Evolutionary conservation across 2,888 invertebrate species (phyloP).

Genomic region (Noctua janthe): DNA sequence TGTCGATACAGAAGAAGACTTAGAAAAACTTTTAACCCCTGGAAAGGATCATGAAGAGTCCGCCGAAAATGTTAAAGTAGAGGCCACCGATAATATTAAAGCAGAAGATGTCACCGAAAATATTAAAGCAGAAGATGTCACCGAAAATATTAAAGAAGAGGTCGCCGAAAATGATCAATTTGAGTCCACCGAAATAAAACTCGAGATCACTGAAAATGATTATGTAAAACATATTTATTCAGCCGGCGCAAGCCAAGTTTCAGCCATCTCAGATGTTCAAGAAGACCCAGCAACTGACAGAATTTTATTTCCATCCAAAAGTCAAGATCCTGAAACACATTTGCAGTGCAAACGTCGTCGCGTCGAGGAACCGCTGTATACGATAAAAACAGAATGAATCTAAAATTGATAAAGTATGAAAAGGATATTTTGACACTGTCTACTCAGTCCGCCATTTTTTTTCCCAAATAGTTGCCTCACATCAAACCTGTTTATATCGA

Average conservation of each 20-base stretch:
- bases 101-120: neutral
- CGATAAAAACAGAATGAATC: neutral
- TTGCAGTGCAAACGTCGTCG: neutral
- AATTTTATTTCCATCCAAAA: neutral
- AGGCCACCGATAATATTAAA: neutral
- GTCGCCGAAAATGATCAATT: neutral
- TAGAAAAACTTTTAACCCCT: neutral
- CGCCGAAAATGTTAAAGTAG: neutral
- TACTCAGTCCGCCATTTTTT: neutral
- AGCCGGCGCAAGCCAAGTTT: neutral
- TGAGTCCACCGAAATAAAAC: neutral
- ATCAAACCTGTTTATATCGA: neutral
- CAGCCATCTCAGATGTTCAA: neutral
- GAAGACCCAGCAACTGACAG: neutral
- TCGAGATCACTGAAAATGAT: neutral
- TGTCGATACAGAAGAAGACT: conserved; percentile 21
- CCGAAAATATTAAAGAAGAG: neutral
- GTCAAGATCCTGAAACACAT: neutral
- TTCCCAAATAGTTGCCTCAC: neutral
- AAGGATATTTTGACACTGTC: neutral
- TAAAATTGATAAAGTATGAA: neutral
- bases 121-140: neutral
- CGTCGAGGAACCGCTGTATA: neutral
- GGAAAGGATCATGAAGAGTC: neutral
- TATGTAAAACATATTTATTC: neutral